phyloP scores from a whole-genome alignment of 2,113 vertebrate genomes.

The Melanocharis versteri region DNA sequence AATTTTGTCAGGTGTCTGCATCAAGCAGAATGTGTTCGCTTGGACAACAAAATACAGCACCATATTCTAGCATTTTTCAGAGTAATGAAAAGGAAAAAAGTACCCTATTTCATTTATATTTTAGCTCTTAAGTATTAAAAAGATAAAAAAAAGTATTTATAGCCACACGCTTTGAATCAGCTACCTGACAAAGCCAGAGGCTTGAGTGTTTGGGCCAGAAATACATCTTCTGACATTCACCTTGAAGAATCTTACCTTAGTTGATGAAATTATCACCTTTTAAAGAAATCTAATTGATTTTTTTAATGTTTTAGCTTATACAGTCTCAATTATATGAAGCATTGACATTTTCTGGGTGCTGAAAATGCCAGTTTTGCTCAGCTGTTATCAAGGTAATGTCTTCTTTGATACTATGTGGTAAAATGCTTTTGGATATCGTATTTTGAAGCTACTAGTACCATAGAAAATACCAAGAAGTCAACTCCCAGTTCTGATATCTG shows the following conservation, averaged over 20 bases:
- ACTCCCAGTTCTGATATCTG: background rate
- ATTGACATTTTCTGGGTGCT: background rate
- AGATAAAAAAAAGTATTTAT: background rate
- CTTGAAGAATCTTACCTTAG: background rate
- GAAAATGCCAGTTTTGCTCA: background rate
- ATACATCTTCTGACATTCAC: background rate
- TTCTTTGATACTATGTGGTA: background rate
- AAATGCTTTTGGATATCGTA: background rate
- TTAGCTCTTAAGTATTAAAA: background rate
- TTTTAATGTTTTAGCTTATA: background rate
- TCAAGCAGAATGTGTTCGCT: background rate
- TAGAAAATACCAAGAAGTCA: background rate
- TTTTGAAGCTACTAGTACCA: background rate
- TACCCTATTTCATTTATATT: background rate
- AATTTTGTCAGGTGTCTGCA: background rate
- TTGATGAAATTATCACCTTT: background rate
- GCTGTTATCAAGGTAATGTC: background rate
- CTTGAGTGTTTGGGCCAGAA: background rate
- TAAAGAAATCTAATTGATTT: background rate
- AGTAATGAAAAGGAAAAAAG: background rate
- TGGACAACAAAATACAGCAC: background rate
- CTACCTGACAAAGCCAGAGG: background rate
- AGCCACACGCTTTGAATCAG: background rate
- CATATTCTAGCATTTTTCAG: background rate
- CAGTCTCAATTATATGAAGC: background rate